Evolutionary conservation across 2,888 invertebrate species (phyloP).

Genomic region (Platerodrilus igneus): DNA sequence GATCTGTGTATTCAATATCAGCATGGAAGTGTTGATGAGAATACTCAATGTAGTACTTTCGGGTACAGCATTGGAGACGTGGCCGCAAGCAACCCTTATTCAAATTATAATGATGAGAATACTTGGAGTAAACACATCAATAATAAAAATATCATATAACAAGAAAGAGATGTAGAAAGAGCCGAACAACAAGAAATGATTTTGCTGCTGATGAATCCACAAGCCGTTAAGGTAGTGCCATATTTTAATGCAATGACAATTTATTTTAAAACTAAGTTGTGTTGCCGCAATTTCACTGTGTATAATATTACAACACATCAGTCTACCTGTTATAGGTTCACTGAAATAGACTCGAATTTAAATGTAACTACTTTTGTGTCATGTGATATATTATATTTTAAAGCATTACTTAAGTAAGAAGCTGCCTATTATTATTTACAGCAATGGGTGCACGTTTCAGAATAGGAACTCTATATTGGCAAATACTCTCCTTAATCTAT

Average conservation of each 20-base stretch:
- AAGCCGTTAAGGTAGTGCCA: conserved; percentile 18
- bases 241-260: conserved; percentile 10
- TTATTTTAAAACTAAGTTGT: conserved; percentile 20
- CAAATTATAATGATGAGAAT: no score
- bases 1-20: no score
- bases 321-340: conserved; percentile 23
- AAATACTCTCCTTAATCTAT: no score
- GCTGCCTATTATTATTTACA: conserved; percentile 4
- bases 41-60: no score
- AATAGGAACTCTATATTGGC: no score
- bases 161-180: conserved; percentile 10
- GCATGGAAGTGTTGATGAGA: no score
- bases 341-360: conserved; percentile 23
- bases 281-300: conserved; percentile 26
- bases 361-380: conserved; percentile 26
- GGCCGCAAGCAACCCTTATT: no score
- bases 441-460: no score
- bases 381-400: conserved; percentile 24
- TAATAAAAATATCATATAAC: conserved; percentile 2
- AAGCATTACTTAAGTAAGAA: conserved; percentile 18
- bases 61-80: no score
- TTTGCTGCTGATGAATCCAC: conserved; percentile 17
- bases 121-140: no score
- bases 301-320: conserved; percentile 16
- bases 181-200: conserved; percentile 11